These are phyloP conservation scores for Callorhinus ursinus DNA, from an alignment of 2,113 vertebrate genomes.

Conservation along the genomic window DNA sequence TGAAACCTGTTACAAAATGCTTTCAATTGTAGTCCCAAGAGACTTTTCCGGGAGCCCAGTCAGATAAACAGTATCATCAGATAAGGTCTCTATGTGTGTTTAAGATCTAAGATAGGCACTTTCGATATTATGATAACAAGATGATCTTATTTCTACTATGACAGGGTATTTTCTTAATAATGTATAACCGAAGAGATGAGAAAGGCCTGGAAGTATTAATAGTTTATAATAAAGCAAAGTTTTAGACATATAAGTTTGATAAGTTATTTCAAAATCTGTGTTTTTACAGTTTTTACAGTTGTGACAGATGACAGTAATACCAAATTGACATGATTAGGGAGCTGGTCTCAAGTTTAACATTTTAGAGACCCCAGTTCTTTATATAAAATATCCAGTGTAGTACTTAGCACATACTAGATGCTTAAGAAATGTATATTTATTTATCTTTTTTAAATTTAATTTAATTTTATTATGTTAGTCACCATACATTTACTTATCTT, in stretches of 20 bases:
- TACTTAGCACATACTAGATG: neutral
- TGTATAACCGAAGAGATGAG: neutral
- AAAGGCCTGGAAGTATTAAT: neutral
- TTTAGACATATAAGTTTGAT: neutral
- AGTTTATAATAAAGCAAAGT: constrained; percentile 1
- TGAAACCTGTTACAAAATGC: neutral
- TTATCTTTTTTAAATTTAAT: neutral
- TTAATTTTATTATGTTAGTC: too few species aligned
- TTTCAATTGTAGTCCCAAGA: neutral
- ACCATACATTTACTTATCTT: neutral
- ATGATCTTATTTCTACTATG: neutral
- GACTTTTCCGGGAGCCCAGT: neutral
- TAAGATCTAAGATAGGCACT: neutral
- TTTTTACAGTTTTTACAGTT: neutral
- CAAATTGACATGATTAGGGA: neutral
- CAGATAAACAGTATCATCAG: neutral
- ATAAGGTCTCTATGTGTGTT: neutral
- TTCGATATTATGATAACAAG: neutral
- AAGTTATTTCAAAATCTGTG: neutral
- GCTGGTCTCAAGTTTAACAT: neutral
- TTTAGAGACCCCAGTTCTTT: neutral
- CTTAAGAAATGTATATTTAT: neutral
- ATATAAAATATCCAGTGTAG: neutral
- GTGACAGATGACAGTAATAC: neutral
- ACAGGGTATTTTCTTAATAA: neutral